Percentiles rank a stretch among this genome's conserved stretches.
Evolutionary conservation across 2,113 vertebrate genomes (phyloP).

Genomic region (Gracilinanus agilis): DNA sequence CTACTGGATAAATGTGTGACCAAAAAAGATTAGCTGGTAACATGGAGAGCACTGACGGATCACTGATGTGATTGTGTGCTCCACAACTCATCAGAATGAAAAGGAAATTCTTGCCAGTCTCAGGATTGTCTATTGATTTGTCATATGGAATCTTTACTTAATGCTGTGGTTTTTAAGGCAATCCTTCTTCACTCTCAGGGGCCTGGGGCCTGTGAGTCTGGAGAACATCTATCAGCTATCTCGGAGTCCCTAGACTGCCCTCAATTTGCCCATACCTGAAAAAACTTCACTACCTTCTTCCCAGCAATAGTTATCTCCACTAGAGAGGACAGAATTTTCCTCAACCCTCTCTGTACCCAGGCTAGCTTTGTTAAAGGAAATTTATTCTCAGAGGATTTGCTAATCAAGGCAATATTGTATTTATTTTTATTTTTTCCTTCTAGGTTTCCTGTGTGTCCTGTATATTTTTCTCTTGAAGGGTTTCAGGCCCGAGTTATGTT

Average conservation of each 20-base stretch:
- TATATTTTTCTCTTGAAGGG: slow-evolving; percentile 70
- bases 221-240: not conserved
- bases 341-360: slow-evolving; percentile 8
- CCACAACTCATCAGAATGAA: not conserved
- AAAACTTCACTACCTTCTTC: not conserved
- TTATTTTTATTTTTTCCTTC: slow-evolving; percentile 66
- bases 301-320: not conserved
- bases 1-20: not conserved
- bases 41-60: not conserved
- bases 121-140: not conserved
- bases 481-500: slow-evolving; percentile 69
- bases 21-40: not conserved
- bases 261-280: not conserved
- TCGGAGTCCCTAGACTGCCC: not conserved
- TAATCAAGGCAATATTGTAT: slow-evolving; percentile 19
- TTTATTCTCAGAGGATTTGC: slow-evolving; percentile 64
- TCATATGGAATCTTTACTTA: not conserved
- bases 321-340: slow-evolving; percentile 29
- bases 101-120: not conserved
- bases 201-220: not conserved
- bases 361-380: slow-evolving; percentile 55
- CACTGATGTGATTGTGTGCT: not conserved
- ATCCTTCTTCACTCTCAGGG: not conserved
- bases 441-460: slow-evolving; percentile 66
- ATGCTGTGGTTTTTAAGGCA: not conserved